phyloP scores from a whole-genome alignment of 1,140 invertebrate genomes.

The Philaenus spumarius region DNA sequence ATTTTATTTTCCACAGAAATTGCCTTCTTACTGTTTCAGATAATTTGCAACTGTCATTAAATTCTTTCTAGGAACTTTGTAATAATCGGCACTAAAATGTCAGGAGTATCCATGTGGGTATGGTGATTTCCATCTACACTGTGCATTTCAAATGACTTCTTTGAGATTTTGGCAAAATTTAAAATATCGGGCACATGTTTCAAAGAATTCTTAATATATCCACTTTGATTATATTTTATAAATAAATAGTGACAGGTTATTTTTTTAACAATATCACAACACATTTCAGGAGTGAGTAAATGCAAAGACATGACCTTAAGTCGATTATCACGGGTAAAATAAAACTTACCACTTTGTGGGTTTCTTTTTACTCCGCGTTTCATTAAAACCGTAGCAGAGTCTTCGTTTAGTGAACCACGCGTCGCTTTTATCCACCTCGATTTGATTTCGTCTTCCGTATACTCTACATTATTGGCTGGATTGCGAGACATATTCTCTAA shows the following conservation, averaged over 20 bases:
- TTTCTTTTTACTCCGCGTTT: slow-evolving; percentile 55
- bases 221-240: slow-evolving; percentile 59
- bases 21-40: too few relatives aligned
- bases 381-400: slow-evolving; percentile 61
- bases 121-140: slow-evolving; percentile 76
- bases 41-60: too few relatives aligned
- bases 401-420: slow-evolving; percentile 54
- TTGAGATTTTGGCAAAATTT: slow-evolving; percentile 51
- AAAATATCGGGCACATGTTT: slow-evolving; percentile 55
- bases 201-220: slow-evolving; percentile 54
- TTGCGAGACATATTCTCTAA: slow-evolving; percentile 56
- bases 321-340: slow-evolving; percentile 60
- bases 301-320: slow-evolving; percentile 50
- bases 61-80: slow-evolving; percentile 6
- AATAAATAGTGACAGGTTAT: slow-evolving; percentile 71
- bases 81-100: slow-evolving; percentile 46
- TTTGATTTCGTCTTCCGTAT: slow-evolving; percentile 19
- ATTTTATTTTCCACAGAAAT: too few relatives aligned
- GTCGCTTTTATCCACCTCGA: slow-evolving; percentile 52
- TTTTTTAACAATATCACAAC: slow-evolving; percentile 55
- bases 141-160: slow-evolving; percentile 54
- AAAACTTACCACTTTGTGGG: slow-evolving; percentile 42
- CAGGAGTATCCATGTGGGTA: slow-evolving; percentile 70
- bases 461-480: not conserved
- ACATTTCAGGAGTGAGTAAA: slow-evolving; percentile 59